Percentiles rank a stretch among this genome's conserved stretches.
These are phyloP conservation scores for Meliscaeva auricollis DNA, from an alignment of 2,888 invertebrate genomes.

Conservation along the genomic window DNA sequence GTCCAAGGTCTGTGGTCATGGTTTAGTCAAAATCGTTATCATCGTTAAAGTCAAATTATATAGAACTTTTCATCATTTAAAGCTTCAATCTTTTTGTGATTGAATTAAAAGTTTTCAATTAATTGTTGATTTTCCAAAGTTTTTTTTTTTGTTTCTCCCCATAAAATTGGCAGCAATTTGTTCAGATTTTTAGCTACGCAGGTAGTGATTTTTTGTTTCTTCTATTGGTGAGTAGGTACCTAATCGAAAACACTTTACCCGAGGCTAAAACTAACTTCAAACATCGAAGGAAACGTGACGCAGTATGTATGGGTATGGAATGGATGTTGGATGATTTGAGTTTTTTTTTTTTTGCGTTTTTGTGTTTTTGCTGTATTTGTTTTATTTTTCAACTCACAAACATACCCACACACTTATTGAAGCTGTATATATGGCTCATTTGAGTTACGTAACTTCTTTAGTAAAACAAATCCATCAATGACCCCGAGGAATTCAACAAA, in stretches of 20 bases:
- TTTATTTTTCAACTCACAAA: conserved; percentile 6
- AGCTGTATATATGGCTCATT: conserved; percentile 1
- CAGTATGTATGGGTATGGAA: too few relatives aligned
- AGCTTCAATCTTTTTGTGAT: neutral
- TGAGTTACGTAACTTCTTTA: conserved; percentile 18
- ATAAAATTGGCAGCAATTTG: conserved; percentile 33
- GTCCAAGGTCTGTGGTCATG: too few relatives aligned
- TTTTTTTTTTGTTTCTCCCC: neutral
- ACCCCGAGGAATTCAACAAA: conserved; percentile 26
- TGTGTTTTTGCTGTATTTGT: neutral
- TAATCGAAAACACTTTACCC: conserved; percentile 20
- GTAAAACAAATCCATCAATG: conserved; percentile 57
- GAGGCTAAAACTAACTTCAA: conserved; percentile 19
- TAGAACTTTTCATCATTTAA: neutral
- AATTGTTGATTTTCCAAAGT: neutral
- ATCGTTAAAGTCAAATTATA: too few relatives aligned
- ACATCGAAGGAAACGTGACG: conserved; percentile 27
- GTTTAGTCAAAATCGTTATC: too few relatives aligned
- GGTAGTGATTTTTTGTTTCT: conserved; percentile 17
- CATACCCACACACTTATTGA: neutral
- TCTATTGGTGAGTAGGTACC: neutral
- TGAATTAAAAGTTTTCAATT: conserved; percentile 2
- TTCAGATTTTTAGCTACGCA: conserved; percentile 31
- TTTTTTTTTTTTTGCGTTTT: conserved; percentile 2
- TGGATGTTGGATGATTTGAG: conserved; percentile 26